phyloP scores from a whole-genome alignment of 2,797 vertebrate species.

The Pseudochromis fuscus region DNA sequence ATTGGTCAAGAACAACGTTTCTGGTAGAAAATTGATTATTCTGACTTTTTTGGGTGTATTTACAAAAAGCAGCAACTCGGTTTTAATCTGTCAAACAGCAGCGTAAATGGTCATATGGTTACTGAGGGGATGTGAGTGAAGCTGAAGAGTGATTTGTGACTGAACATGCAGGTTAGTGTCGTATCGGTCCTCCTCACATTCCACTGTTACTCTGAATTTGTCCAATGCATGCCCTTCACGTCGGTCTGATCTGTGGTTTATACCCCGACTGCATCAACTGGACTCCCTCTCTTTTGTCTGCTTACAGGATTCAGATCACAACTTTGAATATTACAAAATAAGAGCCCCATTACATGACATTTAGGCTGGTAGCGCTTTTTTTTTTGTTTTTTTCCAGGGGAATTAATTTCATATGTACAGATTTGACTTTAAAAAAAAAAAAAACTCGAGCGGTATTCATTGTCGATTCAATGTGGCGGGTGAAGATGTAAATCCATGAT shows the following conservation, averaged over 20 bases:
- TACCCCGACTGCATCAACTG: slow-evolving; percentile 24
- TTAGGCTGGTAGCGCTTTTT: slow-evolving; percentile 8
- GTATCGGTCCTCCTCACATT: slow-evolving; percentile 64
- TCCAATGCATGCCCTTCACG: slow-evolving; percentile 38
- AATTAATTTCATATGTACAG: slow-evolving; percentile 32
- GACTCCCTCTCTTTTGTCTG: slow-evolving; percentile 28
- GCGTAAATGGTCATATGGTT: slow-evolving; percentile 50
- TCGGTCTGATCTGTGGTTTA: slow-evolving; percentile 50
- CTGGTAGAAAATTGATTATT: slow-evolving; percentile 25
- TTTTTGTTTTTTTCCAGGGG: background rate
- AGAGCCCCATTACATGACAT: slow-evolving; percentile 20
- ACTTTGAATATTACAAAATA: slow-evolving; percentile 33
- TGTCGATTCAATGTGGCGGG: slow-evolving; percentile 21
- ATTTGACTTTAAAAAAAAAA: slow-evolving; percentile 27
- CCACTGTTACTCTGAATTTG: slow-evolving; percentile 46
- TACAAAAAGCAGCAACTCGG: slow-evolving; percentile 36
- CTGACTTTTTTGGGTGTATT: slow-evolving; percentile 10
- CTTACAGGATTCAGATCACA: slow-evolving; percentile 21
- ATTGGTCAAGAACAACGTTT: slow-evolving; percentile 13
- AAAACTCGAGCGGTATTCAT: background rate
- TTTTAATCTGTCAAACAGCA: slow-evolving; percentile 41
- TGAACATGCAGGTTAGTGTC: slow-evolving; percentile 36
- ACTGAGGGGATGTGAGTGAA: slow-evolving; percentile 25
- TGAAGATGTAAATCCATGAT: slow-evolving; percentile 38
- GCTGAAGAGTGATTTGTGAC: slow-evolving; percentile 24